Conservation (phyloP, 2,113 vertebrate genomes). For the Paralichthys olivaceus region DNA sequence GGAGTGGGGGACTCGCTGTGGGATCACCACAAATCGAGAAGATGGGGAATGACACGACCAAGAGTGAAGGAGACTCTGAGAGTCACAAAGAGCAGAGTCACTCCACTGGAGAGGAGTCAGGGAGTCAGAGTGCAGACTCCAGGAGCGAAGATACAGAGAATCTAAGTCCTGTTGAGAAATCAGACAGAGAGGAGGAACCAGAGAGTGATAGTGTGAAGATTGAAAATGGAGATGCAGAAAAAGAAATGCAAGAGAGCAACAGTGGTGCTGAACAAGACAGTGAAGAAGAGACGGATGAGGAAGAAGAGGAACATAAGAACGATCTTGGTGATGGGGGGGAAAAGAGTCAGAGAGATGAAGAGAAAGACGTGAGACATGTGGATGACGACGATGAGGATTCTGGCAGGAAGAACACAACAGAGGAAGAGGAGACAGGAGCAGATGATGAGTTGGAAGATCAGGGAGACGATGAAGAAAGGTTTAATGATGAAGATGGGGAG, state of each 20-base stretch:
- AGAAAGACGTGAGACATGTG: constrained; percentile 1
- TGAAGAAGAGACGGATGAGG: constrained; percentile 10
- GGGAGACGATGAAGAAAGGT: neutral
- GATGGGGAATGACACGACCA: neutral
- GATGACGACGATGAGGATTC: constrained; percentile 21
- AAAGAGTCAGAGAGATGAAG: constrained; percentile 19
- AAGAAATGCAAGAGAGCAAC: constrained; percentile 15
- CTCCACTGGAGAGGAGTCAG: constrained; percentile 6
- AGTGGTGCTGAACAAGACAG: constrained; percentile 11
- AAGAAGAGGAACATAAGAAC: neutral
- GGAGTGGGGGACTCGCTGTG: neutral
- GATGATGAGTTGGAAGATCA: constrained; percentile 45
- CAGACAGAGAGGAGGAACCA: constrained; percentile 31
- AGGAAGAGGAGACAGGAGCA: neutral
- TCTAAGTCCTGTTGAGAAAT: constrained; percentile 18
- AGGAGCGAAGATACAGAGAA: constrained; percentile 8
- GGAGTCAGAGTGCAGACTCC: neutral
- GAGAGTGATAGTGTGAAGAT: neutral
- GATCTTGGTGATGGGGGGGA: neutral
- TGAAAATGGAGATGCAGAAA: constrained; percentile 4
- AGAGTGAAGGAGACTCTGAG: neutral
- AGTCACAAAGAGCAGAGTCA: constrained; percentile 22
- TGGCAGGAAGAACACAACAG: constrained; percentile 5
- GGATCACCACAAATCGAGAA: constrained; percentile 9
- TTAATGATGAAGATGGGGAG: constrained; percentile 1